Evolutionary conservation across 2,888 invertebrate species (phyloP).

Genomic region (Lasioglossum calceatum): DNA sequence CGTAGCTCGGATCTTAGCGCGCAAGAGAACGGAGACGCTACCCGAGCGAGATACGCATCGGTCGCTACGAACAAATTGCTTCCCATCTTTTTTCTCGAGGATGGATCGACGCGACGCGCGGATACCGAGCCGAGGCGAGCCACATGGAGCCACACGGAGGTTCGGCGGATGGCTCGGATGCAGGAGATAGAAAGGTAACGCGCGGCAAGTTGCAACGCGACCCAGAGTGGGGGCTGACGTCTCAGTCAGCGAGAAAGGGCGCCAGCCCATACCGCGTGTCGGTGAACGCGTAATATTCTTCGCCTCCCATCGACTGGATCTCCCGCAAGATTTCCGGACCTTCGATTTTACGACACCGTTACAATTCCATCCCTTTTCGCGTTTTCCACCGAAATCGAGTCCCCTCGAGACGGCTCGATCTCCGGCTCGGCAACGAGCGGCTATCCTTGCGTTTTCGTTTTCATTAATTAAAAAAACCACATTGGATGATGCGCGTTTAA

Average conservation of each 20-base stretch:
- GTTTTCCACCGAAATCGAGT: neutral
- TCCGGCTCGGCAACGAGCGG: neutral
- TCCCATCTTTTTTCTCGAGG: conserved; percentile 64
- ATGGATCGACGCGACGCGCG: conserved; percentile 38
- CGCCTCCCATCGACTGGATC: conserved; percentile 50
- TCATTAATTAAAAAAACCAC: neutral
- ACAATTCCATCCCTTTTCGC: conserved; percentile 52
- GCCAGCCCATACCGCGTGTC: conserved; percentile 22
- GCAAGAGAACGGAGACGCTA: conserved; percentile 31
- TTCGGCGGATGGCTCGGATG: conserved; percentile 63
- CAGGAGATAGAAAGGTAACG: conserved; percentile 69
- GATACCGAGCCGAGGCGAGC: neutral
- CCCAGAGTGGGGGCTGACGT: conserved; percentile 77
- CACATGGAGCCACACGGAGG: conserved; percentile 40
- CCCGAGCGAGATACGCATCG: conserved; percentile 78
- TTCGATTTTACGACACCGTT: conserved; percentile 55
- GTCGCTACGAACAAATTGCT: conserved; percentile 80
- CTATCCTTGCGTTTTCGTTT: neutral
- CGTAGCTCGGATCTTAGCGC: conserved; percentile 57
- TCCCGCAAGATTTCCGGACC: conserved; percentile 59
- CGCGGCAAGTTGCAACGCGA: conserved; percentile 50
- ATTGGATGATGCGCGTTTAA: neutral
- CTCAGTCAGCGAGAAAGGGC: conserved; percentile 74
- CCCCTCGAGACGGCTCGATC: neutral
- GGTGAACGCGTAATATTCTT: conserved; percentile 35